Evolutionary conservation across 2,113 vertebrate genomes (phyloP), one percentile per base, ranked within the genome.

Genomic region (Dinomys branickii): DNA sequence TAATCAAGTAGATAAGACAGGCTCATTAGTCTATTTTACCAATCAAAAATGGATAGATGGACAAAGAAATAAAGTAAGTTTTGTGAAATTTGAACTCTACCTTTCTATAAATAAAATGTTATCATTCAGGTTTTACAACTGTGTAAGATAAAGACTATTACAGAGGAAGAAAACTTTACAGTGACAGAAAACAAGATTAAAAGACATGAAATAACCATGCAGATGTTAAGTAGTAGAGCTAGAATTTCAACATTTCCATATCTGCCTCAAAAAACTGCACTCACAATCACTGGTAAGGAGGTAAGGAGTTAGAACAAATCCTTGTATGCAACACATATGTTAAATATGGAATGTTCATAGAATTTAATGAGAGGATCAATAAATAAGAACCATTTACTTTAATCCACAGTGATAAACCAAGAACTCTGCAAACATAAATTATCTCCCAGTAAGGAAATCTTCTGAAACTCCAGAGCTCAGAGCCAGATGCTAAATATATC

Each of bases 371-470:
- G 47, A 85, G 19, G 12, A 14, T 69, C 30, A 59, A 50, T 84
- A 83, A 86, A 71, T 59, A 73, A 54, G 30, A 38, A 61, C 67
- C 69, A 17, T 73, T 52, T 85, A 81, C 26, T 65, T 92, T 75
- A n/a, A 33, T 59, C 93, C 24, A 30, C 24, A 78, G 19, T 28
- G 19, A 85, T 92, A 90, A 87, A 17, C 47, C 28, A 92, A 63
- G 52, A 90, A 54, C 92, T 80, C 93, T 77, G 35, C 82, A 94
- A 94, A 77, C 26, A 88, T 56, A 71, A 95, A 65, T 90, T 38
- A 88, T 82, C 56, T 50, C 19, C 38, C 50, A 22, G 17, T 75
- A 71, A 85, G 26, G 10, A 88, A 86, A 78, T 59, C 20, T 81
- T 85, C 54, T 61, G 59, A 61, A 59, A 63, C 28, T 28, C 30